Evolutionary conservation across 2,113 vertebrate genomes (phyloP).

Genomic region (Gopherus evgoodei): DNA sequence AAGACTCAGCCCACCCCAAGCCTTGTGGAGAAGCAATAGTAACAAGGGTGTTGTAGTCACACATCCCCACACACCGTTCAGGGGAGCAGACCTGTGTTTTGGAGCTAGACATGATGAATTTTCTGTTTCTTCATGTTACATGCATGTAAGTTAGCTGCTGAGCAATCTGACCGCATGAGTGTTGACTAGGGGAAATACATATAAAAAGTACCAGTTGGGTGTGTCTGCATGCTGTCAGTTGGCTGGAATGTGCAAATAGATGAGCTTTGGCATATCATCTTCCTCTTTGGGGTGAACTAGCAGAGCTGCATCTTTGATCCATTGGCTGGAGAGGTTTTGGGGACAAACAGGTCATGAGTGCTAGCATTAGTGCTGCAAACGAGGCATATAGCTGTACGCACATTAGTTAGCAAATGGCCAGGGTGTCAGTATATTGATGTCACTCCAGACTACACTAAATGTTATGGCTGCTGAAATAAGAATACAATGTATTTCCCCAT

Average conservation of each 20-base stretch:
- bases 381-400: not conserved
- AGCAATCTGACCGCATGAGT: not conserved
- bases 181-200: not conserved
- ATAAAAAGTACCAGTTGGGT: not conserved
- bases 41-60: not conserved
- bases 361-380: not conserved
- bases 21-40: not conserved
- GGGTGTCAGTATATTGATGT: not conserved
- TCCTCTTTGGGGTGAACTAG: not conserved
- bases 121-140: not conserved
- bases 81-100: not conserved
- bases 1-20: not conserved
- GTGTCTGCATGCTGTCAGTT: not conserved
- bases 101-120: not conserved
- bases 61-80: not conserved
- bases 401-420: not conserved
- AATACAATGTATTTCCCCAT: not conserved
- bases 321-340: not conserved
- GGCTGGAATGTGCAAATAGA: rapidly evolving
- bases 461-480: not conserved
- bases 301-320: not conserved
- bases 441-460: not conserved
- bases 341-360: not conserved
- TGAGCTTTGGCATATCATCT: not conserved
- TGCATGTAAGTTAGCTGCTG: rapidly evolving